Evolutionary conservation across 1,140 invertebrate genomes (phyloP), one percentile per base, ranked within the genome.

Genomic region (Penaeus vannamei): DNA sequence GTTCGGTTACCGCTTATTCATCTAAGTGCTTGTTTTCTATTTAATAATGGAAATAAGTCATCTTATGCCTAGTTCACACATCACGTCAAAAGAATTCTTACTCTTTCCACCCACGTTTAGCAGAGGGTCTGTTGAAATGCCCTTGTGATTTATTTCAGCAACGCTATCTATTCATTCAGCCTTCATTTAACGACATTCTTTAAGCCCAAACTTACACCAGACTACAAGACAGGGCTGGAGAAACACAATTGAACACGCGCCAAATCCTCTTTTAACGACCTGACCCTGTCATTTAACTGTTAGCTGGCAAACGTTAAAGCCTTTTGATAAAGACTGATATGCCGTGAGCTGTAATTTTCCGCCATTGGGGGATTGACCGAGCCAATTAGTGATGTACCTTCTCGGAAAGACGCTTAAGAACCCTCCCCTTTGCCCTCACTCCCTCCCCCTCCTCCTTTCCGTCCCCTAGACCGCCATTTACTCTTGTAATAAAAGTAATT

Each of bases 201-300:
- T 53, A 53, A 53, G 53, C 12, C 53, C 4, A 12, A 53, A 53
- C 53, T 53, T 53, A 53, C 53, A 53, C 53, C 53, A 53, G 53
- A 53, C 53, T 53, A 53, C 53, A 53, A 53, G 53, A 53, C 53
- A 53, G 12, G 53, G 53, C 53, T 53, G 53, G 53, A 53, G 53
- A 53, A 53, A 53, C 53, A 53, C 53, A 53, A 53, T 53, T 53
- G 53, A 32, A 72, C 66, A 72, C 66, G 66, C 32, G 66, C 66
- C 66, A n/a, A 72, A 22, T 72, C 66, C 66, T 23, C 32, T 22
- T 72, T 72, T 72, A 72, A 72, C n/a, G n/a, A 23, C 23, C 32
- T 32, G 32, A 72, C 66, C 66, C 66, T 72, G 66, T 72, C 23
- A 72, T 72, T 72, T 72, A 72, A 72, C 66, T 72, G 66, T 72